Evolutionary conservation across 2,888 invertebrate genomes (phyloP).

Genomic region (Homarus gammarus): DNA sequence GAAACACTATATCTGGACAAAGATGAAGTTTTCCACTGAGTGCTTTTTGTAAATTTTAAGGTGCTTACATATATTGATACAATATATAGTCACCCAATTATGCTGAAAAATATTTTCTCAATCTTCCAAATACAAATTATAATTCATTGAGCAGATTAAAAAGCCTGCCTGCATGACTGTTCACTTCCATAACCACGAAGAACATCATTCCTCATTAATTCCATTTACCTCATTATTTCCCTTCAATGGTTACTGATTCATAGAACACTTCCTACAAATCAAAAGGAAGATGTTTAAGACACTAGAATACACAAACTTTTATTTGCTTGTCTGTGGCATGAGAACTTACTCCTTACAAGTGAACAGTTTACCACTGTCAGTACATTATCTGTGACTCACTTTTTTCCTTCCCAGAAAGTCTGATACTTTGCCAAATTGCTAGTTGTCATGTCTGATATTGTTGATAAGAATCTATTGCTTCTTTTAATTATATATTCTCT

Average conservation of each 20-base stretch:
- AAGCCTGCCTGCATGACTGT: conserved; percentile 53
- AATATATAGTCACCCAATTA: conserved; percentile 68
- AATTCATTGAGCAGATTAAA: conserved; percentile 68
- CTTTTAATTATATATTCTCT: too few relatives aligned
- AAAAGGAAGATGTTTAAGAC: conserved; percentile 38
- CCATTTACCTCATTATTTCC: neutral
- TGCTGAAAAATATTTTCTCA: conserved; percentile 67
- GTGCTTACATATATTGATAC: conserved; percentile 69
- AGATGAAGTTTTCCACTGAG: conserved; percentile 68
- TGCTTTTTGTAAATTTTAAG: conserved; percentile 67
- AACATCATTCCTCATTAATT: conserved; percentile 3
- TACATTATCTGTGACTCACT: neutral
- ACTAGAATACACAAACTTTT: conserved; percentile 23
- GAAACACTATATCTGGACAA: conserved; percentile 68
- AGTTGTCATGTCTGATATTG: neutral
- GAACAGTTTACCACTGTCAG: neutral
- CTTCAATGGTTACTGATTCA: neutral
- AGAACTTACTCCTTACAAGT: neutral
- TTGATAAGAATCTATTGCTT: too few relatives aligned
- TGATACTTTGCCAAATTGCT: neutral
- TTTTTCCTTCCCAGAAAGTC: neutral
- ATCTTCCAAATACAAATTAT: conserved; percentile 35
- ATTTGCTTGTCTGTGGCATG: conserved; percentile 9
- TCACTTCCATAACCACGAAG: conserved; percentile 30
- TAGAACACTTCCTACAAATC: conserved; percentile 5